Base-by-base conservation (phyloP, 2,797 vertebrate genomes). In the Gallinago solitaria region DNA sequence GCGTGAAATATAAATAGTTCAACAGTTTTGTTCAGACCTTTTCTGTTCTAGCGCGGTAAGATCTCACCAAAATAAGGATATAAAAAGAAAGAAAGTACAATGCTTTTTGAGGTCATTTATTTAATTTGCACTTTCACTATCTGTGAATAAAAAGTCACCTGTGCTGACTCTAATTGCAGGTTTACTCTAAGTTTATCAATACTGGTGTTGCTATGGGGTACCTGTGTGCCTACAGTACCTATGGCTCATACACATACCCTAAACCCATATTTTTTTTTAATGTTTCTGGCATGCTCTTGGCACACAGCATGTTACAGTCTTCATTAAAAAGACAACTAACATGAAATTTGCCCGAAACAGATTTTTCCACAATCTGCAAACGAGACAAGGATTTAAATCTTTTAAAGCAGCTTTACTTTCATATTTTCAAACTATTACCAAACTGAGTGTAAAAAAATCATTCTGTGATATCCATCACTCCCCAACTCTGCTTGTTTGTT, bases 241-340 rank as follows among this genome's bases (percentile, higher is more conserved):
- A 12, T 0, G 6, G 53, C 20, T 75, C 21, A n/a, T 0, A 5
- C 13, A 64, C 4, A 28, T 16, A 47, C 8, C 10, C 17, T 0
- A 0, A 81, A 3, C 4, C 1, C 8, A 6, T 24, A 63, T 23
- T 32, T 73, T 20, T n/a, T 37, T 11, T 7, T 17, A 39, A 37
- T 5, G 16, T 24, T 57, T 71, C 11, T 30, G 50, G 32, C 39
- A 50, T 32, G 5, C 21, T 63, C 32, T 35, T 45, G 47, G 56
- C 53, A 69, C 0, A 3, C 54, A 43, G 37, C 6, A 9, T 0
- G 0, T 19, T 33, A n/a, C 15, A 25, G 33, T 2, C 28, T 60
- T 33, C 13, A 6, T 25, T 25, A 61, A 57, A 68, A 59, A 53
- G 16, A 61, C 1, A 1, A 37, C 7, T 12, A 28, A 35, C 1